A percentile compares a stretch with the other conserved stretches of the same genome.
Evolutionary conservation across 2,797 vertebrate species (phyloP).

Genomic region (Tangara arthus): DNA sequence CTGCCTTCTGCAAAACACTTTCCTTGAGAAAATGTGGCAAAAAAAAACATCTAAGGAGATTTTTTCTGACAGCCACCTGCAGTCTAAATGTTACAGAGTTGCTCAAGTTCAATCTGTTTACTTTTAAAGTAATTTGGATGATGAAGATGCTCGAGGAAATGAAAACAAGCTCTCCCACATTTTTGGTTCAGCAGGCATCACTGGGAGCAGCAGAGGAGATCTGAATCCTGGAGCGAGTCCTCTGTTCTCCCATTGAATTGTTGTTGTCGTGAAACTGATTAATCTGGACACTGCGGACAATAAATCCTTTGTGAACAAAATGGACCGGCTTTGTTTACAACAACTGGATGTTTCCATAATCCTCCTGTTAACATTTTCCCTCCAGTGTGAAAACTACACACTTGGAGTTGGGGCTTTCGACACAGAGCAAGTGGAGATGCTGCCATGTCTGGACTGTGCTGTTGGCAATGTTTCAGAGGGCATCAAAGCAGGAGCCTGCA

Average conservation of each 20-base stretch:
- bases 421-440: neutral
- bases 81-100: neutral
- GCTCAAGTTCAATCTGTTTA: neutral
- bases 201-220: neutral
- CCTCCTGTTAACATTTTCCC: slow-evolving; percentile 40
- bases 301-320: slow-evolving; percentile 61
- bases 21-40: neutral
- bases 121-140: neutral
- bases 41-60: neutral
- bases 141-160: neutral
- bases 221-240: neutral
- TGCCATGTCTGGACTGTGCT: accelerated
- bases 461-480: neutral
- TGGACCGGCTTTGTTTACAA: slow-evolving; percentile 55
- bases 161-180: neutral
- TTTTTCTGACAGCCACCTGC: neutral
- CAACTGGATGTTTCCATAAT: slow-evolving; percentile 61
- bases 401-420: neutral
- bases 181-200: neutral
- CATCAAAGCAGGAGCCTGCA: neutral
- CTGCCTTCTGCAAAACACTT: neutral
- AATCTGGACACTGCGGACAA: slow-evolving; percentile 62
- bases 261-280: slow-evolving; percentile 61
- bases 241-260: slow-evolving; percentile 24
- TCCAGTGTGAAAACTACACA: neutral